These are phyloP conservation scores for Eulithis prunata DNA, from an alignment of 2,888 invertebrate genomes.

Conservation along the genomic window DNA sequence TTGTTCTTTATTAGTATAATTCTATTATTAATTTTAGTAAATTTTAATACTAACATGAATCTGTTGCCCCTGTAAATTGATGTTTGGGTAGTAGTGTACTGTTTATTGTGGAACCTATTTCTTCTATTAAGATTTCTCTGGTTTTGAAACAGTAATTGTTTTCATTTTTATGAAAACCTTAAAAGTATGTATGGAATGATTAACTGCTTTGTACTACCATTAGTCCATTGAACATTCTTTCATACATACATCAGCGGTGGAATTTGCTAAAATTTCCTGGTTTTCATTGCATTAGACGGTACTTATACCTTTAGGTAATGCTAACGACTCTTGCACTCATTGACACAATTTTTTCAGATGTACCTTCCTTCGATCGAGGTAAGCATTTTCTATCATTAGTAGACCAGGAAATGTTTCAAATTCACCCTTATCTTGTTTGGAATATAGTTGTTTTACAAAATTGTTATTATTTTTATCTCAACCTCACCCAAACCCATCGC, in stretches of 20 bases:
- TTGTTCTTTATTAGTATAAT: conserved; percentile 15
- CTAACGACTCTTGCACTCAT: conserved; percentile 59
- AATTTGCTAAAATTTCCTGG: conserved; percentile 73
- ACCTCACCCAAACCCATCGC: conserved; percentile 36
- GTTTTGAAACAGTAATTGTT: not conserved
- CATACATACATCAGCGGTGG: conserved; percentile 52
- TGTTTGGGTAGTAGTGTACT: conserved; percentile 1
- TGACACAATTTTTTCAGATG: conserved; percentile 77
- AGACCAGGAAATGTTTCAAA: conserved; percentile 75
- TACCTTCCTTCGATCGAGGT: conserved; percentile 74
- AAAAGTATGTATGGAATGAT: conserved; percentile 52
- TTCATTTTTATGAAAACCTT: not conserved
- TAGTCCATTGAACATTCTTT: conserved; percentile 45
- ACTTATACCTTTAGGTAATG: conserved; percentile 24
- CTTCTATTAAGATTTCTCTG: not conserved
- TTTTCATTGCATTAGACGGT: conserved; percentile 48
- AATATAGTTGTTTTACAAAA: conserved; percentile 42
- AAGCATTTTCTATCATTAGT: conserved; percentile 70
- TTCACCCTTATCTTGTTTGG: conserved; percentile 55
- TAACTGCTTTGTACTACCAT: conserved; percentile 78
- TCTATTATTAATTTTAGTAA: conserved; percentile 8
- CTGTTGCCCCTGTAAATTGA: not conserved
- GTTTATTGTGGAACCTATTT: not conserved
- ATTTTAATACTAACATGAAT: not conserved
- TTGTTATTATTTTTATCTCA: conserved; percentile 21